These are phyloP conservation scores for Calephelis virginiensis DNA, from an alignment of 1,140 invertebrate genomes.

Conservation along the genomic window DNA sequence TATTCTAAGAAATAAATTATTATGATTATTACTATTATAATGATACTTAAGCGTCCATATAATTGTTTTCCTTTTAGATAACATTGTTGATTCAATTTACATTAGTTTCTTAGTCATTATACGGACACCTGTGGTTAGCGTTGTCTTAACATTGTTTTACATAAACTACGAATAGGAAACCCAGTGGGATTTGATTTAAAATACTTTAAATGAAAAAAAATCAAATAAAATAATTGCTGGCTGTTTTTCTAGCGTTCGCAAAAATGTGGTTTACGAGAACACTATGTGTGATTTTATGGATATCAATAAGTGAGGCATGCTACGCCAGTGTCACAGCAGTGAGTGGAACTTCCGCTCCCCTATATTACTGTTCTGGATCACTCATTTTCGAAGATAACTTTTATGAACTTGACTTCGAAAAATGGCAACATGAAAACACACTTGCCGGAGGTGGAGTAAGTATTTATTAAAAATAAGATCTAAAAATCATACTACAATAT, in stretches of 20 bases:
- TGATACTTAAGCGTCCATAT: not conserved
- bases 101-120: not conserved
- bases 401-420: slow-evolving; percentile 22
- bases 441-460: slow-evolving; percentile 26
- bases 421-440: slow-evolving; percentile 26
- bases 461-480: slow-evolving; percentile 10
- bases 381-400: slow-evolving; percentile 27
- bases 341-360: slow-evolving; percentile 20
- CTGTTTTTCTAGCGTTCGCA: not conserved
- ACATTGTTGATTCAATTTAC: not conserved
- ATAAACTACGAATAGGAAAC: not conserved
- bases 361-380: slow-evolving; percentile 20
- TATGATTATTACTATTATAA: not conserved
- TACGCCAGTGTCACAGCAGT: slow-evolving; percentile 19
- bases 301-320: slow-evolving; percentile 21
- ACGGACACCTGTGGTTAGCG: not conserved
- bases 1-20: too few species aligned
- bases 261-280: slow-evolving; percentile 1
- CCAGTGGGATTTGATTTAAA: not conserved
- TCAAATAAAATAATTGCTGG: not conserved
- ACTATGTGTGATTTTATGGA: not conserved
- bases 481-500: not conserved
- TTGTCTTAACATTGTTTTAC: not conserved
- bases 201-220: not conserved
- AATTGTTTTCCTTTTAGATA: slow-evolving; percentile 4